Conservation (phyloP, 2,797 vertebrate species). For the Monodelphis domestica region DNA sequence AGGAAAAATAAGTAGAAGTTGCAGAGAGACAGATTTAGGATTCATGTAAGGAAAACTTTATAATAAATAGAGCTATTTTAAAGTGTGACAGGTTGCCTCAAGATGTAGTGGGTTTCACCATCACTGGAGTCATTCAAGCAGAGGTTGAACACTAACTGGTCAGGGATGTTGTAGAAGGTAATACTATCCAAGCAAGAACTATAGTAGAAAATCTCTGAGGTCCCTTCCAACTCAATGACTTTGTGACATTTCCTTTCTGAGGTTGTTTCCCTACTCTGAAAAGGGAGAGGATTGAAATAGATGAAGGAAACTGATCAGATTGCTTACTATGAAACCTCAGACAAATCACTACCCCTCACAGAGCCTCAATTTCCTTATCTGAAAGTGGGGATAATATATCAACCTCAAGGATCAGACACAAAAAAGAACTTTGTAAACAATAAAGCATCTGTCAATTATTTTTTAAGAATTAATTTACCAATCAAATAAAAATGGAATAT, state of each 20-base stretch:
- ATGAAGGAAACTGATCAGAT: background rate
- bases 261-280: background rate
- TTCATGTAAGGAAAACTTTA: background rate
- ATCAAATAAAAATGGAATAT: background rate
- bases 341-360: background rate
- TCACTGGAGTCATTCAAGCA: background rate
- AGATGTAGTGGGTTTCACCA: background rate
- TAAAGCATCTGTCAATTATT: background rate
- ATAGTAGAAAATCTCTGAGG: background rate
- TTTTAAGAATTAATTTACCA: background rate
- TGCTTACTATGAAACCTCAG: background rate
- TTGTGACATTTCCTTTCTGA: background rate
- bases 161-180: background rate
- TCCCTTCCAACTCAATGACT: background rate
- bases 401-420: background rate
- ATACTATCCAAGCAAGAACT: background rate
- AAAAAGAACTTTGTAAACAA: background rate
- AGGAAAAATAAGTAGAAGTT: background rate
- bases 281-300: background rate
- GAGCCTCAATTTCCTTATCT: conserved; percentile 54
- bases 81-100: background rate
- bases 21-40: background rate
- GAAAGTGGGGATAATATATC: conserved; percentile 35
- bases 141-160: background rate
- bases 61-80: background rate